phyloP scores from a whole-genome alignment of 2,888 invertebrate species.

The Pammene fasciana region DNA sequence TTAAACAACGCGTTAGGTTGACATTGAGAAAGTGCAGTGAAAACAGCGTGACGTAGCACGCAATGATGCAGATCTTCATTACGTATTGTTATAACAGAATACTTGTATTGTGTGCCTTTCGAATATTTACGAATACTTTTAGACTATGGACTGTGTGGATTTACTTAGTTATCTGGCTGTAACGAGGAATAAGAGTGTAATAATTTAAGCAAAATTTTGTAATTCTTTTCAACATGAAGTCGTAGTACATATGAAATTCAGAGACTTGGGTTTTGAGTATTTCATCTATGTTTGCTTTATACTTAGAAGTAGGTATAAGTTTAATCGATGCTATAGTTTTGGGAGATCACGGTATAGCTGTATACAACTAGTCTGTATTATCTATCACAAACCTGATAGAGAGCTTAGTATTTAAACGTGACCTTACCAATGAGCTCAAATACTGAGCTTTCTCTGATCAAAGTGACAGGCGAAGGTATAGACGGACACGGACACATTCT shows the following conservation, averaged over 20 bases:
- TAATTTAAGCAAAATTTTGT: too few relatives aligned
- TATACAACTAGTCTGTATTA: too few relatives aligned
- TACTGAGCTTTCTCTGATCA: not conserved
- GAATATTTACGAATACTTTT: not conserved
- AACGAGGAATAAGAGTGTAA: too few relatives aligned
- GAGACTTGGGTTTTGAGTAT: too few relatives aligned
- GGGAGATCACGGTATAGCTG: too few relatives aligned
- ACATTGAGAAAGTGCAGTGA: constrained; percentile 27
- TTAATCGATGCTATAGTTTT: too few relatives aligned
- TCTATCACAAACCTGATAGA: too few relatives aligned
- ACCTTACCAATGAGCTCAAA: not conserved
- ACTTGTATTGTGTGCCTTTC: not conserved
- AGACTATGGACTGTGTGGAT: not conserved
- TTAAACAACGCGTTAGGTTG: constrained; percentile 3
- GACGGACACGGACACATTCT: not conserved
- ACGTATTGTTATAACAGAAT: constrained; percentile 13
- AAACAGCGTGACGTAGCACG: constrained; percentile 17
- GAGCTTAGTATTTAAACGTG: not conserved
- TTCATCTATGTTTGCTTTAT: too few relatives aligned
- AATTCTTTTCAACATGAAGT: too few relatives aligned
- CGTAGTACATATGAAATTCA: too few relatives aligned
- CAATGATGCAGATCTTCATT: constrained; percentile 27
- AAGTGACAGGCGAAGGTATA: constrained; percentile 7
- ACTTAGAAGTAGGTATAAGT: too few relatives aligned
- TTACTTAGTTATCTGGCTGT: not conserved